phyloP scores from a whole-genome alignment of 2,888 invertebrate species.

The Gari tellinella region DNA sequence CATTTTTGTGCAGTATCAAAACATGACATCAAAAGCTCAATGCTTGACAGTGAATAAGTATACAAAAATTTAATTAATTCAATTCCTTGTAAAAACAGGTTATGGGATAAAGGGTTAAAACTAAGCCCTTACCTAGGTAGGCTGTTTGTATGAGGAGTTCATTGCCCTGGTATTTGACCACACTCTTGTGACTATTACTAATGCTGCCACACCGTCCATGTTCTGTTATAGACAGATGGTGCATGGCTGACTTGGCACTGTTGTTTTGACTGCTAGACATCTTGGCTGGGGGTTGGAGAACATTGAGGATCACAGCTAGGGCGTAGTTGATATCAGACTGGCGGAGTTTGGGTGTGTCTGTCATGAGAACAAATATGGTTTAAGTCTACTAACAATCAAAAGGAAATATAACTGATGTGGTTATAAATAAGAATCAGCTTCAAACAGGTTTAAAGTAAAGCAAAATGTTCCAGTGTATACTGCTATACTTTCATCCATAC shows the following conservation, averaged over 20 bases:
- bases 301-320: conserved; percentile 94
- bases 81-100: no score
- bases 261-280: conserved; percentile 73
- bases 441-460: no score
- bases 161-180: conserved; percentile 62
- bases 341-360: conserved; percentile 95
- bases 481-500: no score
- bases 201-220: conserved; percentile 77
- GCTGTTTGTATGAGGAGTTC: conserved; percentile 85
- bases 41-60: no score
- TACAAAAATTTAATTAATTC: no score
- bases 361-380: conserved; percentile 86
- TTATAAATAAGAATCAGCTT: no score
- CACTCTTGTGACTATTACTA: conserved; percentile 67
- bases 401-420: no score
- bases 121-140: conserved; percentile 86
- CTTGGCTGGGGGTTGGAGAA: conserved; percentile 88
- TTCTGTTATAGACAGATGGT: conserved; percentile 77
- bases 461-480: no score
- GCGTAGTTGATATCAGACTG: conserved; percentile 96
- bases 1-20: no score
- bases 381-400: no score
- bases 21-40: no score
- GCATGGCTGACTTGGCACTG: conserved; percentile 78
- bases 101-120: no score